Evolutionary conservation across 2,113 vertebrate species (phyloP).

Genomic region (Tilapia sparmanii): DNA sequence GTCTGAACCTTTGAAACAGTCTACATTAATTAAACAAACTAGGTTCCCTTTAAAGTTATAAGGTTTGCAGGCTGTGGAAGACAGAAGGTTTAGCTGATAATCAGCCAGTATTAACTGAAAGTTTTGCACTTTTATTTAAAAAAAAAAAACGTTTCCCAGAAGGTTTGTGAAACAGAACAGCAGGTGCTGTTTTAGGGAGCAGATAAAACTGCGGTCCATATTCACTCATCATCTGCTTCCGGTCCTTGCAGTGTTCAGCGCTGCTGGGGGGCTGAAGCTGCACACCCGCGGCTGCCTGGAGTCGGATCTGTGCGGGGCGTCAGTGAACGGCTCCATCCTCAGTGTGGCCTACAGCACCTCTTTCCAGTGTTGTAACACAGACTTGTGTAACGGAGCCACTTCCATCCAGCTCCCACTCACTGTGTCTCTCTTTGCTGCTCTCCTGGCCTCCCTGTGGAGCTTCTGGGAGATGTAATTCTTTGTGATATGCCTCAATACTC

Average conservation of each 20-base stretch:
- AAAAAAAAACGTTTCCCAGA: not conserved
- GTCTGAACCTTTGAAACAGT: not conserved
- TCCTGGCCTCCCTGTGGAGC: slow-evolving; percentile 16
- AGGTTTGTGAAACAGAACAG: not conserved
- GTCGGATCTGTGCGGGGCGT: slow-evolving; percentile 14
- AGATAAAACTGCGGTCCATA: accelerated
- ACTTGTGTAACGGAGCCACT: slow-evolving; percentile 37
- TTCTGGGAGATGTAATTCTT: not conserved
- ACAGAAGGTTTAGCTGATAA: not conserved
- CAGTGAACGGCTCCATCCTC: not conserved
- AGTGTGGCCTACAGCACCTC: not conserved
- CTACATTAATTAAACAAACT: not conserved
- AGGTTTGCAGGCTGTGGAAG: not conserved
- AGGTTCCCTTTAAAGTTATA: not conserved
- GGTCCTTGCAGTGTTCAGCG: slow-evolving; percentile 32
- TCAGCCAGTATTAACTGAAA: not conserved
- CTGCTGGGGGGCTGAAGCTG: not conserved
- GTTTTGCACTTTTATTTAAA: not conserved
- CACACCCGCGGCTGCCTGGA: slow-evolving; percentile 38
- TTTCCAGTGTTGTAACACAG: slow-evolving; percentile 26
- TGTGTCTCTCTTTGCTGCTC: not conserved
- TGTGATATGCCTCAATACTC: not conserved
- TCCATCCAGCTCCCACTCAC: slow-evolving; percentile 22
- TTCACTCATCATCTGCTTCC: not conserved
- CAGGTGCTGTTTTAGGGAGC: not conserved